Evolutionary conservation across 37 sponge, comb jelly and placozoan genomes (phyloP).

Genomic region (Theonella swinhoei): DNA sequence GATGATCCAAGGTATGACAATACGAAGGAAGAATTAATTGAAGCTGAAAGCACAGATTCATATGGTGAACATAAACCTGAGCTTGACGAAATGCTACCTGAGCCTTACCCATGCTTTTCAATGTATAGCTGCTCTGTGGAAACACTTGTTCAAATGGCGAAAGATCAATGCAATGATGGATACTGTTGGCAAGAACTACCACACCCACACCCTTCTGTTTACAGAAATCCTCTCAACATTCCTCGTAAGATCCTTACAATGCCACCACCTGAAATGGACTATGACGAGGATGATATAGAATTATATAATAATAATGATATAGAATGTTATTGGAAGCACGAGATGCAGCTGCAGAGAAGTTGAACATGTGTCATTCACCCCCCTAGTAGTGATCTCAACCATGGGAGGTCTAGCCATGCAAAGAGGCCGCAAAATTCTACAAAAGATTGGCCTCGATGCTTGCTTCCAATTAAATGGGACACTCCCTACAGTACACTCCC

Average conservation of each 20-base stretch:
- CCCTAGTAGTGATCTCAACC: too few species aligned
- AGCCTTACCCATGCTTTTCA: neutral
- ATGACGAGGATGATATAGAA: neutral
- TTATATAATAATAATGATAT: neutral
- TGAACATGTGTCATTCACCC: too few species aligned
- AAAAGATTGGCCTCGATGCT: too few species aligned
- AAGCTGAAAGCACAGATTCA: neutral
- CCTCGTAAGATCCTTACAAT: too few species aligned
- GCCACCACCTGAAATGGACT: neutral
- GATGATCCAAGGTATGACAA: neutral
- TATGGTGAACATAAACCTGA: neutral
- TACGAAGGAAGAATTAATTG: too few species aligned
- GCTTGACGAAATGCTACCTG: neutral
- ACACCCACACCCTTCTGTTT: neutral
- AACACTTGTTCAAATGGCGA: neutral
- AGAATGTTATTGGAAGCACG: too few species aligned
- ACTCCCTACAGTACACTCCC: too few species aligned
- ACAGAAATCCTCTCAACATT: neutral
- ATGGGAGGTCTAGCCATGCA: too few species aligned
- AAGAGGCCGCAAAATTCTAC: too few species aligned
- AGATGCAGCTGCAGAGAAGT: too few species aligned
- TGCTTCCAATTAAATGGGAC: too few species aligned
- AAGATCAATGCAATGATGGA: neutral
- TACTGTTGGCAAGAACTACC: neutral
- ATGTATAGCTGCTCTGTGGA: neutral